Percentiles rank a stretch among this genome's conserved stretches.
phyloP scores from a whole-genome alignment of 2,888 invertebrate genomes.

The Stomorhina lunata region DNA sequence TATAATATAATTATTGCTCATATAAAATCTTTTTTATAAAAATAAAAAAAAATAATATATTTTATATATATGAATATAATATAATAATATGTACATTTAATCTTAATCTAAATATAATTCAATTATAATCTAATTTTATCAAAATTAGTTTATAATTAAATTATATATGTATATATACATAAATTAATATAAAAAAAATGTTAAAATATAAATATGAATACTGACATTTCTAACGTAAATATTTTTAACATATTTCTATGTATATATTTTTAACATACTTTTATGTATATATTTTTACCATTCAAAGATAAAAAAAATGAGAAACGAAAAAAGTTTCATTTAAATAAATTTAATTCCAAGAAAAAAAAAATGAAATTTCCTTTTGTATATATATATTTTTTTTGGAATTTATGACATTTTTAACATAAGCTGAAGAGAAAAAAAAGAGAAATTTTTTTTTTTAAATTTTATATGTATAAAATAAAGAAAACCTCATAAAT shows the following conservation, averaged over 20 bases:
- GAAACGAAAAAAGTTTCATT: no score
- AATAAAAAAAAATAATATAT: no score
- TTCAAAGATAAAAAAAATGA: no score
- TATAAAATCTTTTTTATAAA: no score
- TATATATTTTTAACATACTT: no score
- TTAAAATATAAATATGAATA: no score
- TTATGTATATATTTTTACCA: not conserved
- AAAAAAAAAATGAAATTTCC: not conserved
- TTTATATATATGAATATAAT: no score
- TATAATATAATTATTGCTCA: no score
- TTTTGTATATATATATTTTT: not conserved
- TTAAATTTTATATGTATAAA: not conserved
- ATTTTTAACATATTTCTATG: not conserved
- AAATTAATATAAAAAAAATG: no score
- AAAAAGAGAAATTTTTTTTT: not conserved
- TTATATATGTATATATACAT: no score
- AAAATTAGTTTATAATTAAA: not conserved
- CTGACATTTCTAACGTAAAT: no score
- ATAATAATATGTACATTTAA: no score
- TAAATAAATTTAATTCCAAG: not conserved
- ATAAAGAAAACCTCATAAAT: slow-evolving; percentile 9
- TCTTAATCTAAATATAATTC: not conserved
- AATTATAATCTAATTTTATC: not conserved
- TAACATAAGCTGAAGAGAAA: not conserved
- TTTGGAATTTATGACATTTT: not conserved